Evolutionary conservation across 2,113 vertebrate genomes (phyloP).

Genomic region (Tachuris rubrigastra): DNA sequence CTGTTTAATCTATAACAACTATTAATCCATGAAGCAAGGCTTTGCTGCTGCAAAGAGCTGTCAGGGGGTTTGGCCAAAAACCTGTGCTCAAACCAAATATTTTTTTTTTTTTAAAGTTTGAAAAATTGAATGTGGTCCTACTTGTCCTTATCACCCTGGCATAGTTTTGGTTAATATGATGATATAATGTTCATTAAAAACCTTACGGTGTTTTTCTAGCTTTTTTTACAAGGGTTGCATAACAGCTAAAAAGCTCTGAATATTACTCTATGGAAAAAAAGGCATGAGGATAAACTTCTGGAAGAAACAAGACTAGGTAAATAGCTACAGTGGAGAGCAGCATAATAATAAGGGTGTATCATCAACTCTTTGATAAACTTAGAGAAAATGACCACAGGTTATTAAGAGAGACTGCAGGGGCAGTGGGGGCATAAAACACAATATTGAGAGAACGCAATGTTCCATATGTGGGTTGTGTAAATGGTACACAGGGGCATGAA

Average conservation of each 20-base stretch:
- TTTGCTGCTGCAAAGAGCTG: not conserved
- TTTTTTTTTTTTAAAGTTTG: not conserved
- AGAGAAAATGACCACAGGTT: not conserved
- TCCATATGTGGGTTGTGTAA: conserved; percentile 3
- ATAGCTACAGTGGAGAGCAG: not conserved
- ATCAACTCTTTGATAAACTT: not conserved
- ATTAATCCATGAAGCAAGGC: not conserved
- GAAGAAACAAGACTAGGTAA: not conserved
- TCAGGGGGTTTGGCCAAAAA: not conserved
- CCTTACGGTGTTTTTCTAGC: not conserved
- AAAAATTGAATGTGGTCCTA: not conserved
- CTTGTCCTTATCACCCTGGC: not conserved
- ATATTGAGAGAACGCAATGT: not conserved
- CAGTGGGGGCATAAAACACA: not conserved
- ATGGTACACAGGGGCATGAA: not conserved
- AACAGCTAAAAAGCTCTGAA: not conserved
- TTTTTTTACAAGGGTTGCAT: not conserved
- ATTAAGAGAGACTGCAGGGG: not conserved
- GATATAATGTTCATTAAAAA: not conserved
- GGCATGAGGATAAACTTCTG: not conserved
- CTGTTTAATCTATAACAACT: not conserved
- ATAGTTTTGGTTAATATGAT: not conserved
- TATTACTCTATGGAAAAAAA: not conserved
- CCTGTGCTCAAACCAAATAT: not conserved
- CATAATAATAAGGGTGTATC: not conserved